A percentile compares a stretch with the other conserved stretches of the same genome.
These are phyloP conservation scores for Pseudomyrmex pallidus DNA, from an alignment of 1,140 invertebrate species.

Conservation along the genomic window DNA sequence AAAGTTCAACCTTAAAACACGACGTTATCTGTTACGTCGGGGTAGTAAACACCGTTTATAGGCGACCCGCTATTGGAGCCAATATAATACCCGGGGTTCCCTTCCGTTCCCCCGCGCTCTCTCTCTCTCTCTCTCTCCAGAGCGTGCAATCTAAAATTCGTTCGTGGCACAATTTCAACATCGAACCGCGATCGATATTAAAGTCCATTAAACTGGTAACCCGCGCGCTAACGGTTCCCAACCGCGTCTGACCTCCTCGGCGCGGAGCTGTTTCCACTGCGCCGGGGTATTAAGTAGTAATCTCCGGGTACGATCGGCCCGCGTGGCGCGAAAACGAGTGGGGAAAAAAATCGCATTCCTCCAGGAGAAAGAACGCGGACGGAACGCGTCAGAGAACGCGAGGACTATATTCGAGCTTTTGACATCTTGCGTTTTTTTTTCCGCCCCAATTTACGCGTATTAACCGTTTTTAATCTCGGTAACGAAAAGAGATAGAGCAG, in stretches of 20 bases:
- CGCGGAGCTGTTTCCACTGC: conserved; percentile 71
- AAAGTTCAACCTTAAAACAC: conserved; percentile 47
- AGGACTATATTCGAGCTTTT: not conserved
- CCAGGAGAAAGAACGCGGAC: not conserved
- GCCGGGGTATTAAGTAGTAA: conserved; percentile 79
- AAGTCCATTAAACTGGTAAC: conserved; percentile 75
- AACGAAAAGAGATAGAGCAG: not conserved
- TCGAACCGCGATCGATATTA: conserved; percentile 74
- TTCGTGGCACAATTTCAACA: conserved; percentile 74
- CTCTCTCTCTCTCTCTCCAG: not conserved
- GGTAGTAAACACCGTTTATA: conserved; percentile 68
- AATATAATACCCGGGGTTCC: conserved; percentile 62
- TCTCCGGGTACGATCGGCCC: conserved; percentile 77
- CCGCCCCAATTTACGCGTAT: not conserved
- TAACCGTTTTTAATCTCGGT: not conserved
- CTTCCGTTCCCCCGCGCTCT: conserved; percentile 3
- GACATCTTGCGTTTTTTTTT: not conserved
- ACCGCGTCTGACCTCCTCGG: conserved; percentile 69
- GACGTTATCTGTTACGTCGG: conserved; percentile 47
- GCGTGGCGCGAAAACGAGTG: conserved; percentile 72
- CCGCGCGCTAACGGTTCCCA: conserved; percentile 70
- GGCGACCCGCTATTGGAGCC: conserved; percentile 59
- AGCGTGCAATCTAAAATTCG: conserved; percentile 71
- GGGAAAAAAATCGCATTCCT: conserved; percentile 66
- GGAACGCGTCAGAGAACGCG: not conserved